Percentiles rank a stretch among this genome's conserved stretches.
Conservation (phyloP, 2,797 vertebrate genomes). For the Halcyon badia region DNA sequence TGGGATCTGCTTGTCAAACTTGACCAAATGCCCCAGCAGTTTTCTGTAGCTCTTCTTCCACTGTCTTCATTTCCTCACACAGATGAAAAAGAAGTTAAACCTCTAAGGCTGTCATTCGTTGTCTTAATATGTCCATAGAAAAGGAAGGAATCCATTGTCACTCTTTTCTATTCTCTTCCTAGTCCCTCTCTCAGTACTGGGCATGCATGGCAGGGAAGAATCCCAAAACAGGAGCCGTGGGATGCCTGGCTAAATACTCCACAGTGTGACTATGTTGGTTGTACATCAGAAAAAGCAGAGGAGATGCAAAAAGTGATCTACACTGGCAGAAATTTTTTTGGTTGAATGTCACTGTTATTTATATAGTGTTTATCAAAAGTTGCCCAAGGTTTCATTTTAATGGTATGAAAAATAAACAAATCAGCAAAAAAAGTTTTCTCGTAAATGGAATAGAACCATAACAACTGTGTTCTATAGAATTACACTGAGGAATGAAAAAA, state of each 20-base stretch:
- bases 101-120: fast-evolving
- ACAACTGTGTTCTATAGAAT: neutral
- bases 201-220: neutral
- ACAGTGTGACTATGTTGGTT: too few species aligned
- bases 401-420: neutral
- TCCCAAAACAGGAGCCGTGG: neutral
- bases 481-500: neutral
- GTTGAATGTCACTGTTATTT: neutral
- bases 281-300: neutral
- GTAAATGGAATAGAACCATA: neutral
- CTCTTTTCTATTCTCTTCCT: neutral
- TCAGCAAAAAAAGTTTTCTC: neutral
- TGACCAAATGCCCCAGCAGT: neutral
- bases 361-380: neutral
- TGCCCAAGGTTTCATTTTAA: neutral
- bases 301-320: neutral
- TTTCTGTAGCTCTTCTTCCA: neutral
- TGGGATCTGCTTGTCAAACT: neutral
- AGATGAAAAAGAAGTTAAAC: neutral
- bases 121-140: neutral
- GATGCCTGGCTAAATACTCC: neutral
- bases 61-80: neutral
- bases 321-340: fast-evolving
- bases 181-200: neutral
- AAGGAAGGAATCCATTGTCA: neutral